These are phyloP conservation scores for Apomyelois bistriatella DNA, from an alignment of 2,888 invertebrate species.

Conservation along the genomic window DNA sequence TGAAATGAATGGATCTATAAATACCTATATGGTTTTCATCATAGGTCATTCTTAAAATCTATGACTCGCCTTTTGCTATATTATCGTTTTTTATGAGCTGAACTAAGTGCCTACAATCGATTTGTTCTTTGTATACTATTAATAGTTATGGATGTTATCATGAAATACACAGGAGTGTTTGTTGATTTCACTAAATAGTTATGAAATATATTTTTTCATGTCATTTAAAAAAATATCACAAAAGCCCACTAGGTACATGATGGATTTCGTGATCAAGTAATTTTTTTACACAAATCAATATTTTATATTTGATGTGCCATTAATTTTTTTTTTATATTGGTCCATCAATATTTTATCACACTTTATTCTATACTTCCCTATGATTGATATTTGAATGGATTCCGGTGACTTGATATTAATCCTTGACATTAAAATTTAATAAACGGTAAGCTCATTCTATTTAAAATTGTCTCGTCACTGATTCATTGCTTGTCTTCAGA, in stretches of 20 bases:
- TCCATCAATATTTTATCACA: background rate
- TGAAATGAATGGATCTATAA: conserved; percentile 5
- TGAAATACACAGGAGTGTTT: no score
- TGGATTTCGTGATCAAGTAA: no score
- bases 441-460: conserved; percentile 10
- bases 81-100: conserved; percentile 6
- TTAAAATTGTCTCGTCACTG: conserved; percentile 3
- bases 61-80: conserved; percentile 8
- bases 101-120: background rate
- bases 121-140: background rate
- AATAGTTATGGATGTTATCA: no score
- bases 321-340: no score
- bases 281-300: no score
- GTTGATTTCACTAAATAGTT: no score
- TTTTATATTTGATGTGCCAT: no score
- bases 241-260: no score
- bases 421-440: conserved; percentile 7
- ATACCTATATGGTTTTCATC: conserved; percentile 5
- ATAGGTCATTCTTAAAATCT: conserved; percentile 10
- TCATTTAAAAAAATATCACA: no score
- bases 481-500: conserved; percentile 5
- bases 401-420: conserved; percentile 1
- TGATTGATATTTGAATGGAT: conserved; percentile 5
- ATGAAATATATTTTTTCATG: no score
- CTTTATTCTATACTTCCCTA: background rate